Percentiles rank a stretch among this genome's conserved stretches.
These are phyloP conservation scores for Sebastes diploproa DNA, from an alignment of 2,797 vertebrate species.

Conservation along the genomic window DNA sequence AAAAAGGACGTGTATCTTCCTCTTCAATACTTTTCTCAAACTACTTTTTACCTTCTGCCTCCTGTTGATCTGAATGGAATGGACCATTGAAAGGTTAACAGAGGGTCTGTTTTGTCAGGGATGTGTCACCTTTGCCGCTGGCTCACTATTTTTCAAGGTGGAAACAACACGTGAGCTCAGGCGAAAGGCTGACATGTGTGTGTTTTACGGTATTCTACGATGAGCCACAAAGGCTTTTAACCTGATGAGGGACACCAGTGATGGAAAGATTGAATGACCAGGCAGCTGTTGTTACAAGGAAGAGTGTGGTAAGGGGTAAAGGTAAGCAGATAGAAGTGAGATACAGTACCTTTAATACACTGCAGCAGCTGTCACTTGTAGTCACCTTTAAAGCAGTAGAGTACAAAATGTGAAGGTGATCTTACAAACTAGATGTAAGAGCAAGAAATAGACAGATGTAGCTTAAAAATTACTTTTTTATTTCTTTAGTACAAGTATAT, in stretches of 20 bases:
- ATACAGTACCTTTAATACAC: background rate
- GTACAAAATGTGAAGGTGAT: background rate
- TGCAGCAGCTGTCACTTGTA: background rate
- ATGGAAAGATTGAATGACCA: slow-evolving; percentile 58
- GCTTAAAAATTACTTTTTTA: background rate
- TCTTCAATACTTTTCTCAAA: background rate
- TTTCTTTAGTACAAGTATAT: background rate
- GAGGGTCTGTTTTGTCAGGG: slow-evolving; percentile 2
- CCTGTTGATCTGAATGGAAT: background rate
- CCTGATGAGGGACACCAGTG: background rate
- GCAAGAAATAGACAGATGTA: background rate
- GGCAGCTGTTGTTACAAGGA: slow-evolving; percentile 33
- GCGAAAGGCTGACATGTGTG: background rate
- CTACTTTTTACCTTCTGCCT: background rate
- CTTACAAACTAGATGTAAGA: background rate
- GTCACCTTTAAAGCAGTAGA: background rate
- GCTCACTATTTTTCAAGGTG: slow-evolving; percentile 24
- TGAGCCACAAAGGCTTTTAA: slow-evolving; percentile 21
- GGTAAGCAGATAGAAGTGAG: slow-evolving; percentile 52
- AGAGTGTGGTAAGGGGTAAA: slow-evolving; percentile 50
- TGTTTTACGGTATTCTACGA: background rate
- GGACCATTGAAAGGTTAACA: background rate
- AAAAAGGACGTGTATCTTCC: background rate
- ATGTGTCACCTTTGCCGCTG: slow-evolving; percentile 36
- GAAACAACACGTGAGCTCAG: background rate